Conservation (phyloP, 2,797 vertebrate genomes). For the Oreochromis mossambicus region DNA sequence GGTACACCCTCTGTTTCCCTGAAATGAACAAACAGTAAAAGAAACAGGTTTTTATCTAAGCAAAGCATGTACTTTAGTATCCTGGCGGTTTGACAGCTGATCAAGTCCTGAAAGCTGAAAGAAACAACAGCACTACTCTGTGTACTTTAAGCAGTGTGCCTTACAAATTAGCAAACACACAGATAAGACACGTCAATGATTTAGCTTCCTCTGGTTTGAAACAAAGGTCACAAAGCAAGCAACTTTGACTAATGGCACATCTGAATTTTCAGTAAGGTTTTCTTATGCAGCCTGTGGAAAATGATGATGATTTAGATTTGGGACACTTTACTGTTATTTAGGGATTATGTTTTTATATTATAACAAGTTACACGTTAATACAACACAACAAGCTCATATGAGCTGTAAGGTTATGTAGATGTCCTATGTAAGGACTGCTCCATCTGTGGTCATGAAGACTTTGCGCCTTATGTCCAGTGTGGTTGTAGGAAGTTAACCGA, state of each 20-base stretch:
- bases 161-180: not conserved
- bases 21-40: not conserved
- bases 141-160: not conserved
- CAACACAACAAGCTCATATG: not conserved
- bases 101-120: not conserved
- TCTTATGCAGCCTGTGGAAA: not conserved
- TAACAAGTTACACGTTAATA: not conserved
- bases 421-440: not conserved
- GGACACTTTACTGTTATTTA: not conserved
- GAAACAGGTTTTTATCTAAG: not conserved
- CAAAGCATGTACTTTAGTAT: not conserved
- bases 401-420: not conserved
- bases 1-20: slow-evolving; percentile 95
- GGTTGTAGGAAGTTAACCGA: not conserved
- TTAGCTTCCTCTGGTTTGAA: not conserved
- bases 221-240: not conserved
- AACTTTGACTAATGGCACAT: not conserved
- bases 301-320: not conserved
- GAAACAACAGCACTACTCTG: not conserved
- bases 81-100: not conserved
- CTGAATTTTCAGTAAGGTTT: not conserved
- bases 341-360: not conserved
- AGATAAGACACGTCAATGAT: not conserved
- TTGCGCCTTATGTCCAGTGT: not conserved
- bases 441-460: not conserved